Evolutionary conservation across 2,113 vertebrate genomes (phyloP).

Genomic region (Cryptotis parvus): DNA sequence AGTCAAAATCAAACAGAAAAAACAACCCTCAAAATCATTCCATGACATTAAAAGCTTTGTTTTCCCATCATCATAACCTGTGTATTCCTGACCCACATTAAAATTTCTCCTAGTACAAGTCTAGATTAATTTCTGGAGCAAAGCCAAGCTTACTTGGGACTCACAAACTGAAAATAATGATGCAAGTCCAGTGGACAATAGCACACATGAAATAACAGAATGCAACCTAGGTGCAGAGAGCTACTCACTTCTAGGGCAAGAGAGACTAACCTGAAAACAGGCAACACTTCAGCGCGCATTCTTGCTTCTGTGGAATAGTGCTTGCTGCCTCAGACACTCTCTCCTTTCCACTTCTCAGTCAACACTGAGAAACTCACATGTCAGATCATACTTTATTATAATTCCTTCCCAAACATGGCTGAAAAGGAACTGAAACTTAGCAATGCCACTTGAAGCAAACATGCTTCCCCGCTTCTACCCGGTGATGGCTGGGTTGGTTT

Average conservation of each 20-base stretch:
- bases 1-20: slow-evolving; percentile 11
- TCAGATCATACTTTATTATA: slow-evolving; percentile 25
- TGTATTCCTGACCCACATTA: background rate
- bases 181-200: background rate
- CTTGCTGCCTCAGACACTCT: slow-evolving; percentile 23
- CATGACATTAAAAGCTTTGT: slow-evolving; percentile 13
- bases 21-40: background rate
- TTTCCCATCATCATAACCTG: slow-evolving; percentile 6
- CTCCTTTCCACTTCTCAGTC: slow-evolving; percentile 37
- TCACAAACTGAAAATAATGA: slow-evolving; percentile 42
- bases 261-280: slow-evolving; percentile 37
- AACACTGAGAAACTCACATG: slow-evolving; percentile 19
- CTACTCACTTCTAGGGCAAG: slow-evolving; percentile 1
- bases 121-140: slow-evolving; percentile 45
- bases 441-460: background rate
- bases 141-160: background rate
- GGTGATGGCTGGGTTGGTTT: too few species aligned
- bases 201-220: background rate
- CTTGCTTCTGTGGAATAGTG: background rate
- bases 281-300: background rate
- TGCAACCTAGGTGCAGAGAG: background rate
- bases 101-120: slow-evolving; percentile 50
- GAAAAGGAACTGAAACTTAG: slow-evolving; percentile 55
- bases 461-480: too few species aligned
- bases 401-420: slow-evolving; percentile 15